phyloP scores from a whole-genome alignment of 1,140 invertebrate species.

The Ridgeia piscesae region DNA sequence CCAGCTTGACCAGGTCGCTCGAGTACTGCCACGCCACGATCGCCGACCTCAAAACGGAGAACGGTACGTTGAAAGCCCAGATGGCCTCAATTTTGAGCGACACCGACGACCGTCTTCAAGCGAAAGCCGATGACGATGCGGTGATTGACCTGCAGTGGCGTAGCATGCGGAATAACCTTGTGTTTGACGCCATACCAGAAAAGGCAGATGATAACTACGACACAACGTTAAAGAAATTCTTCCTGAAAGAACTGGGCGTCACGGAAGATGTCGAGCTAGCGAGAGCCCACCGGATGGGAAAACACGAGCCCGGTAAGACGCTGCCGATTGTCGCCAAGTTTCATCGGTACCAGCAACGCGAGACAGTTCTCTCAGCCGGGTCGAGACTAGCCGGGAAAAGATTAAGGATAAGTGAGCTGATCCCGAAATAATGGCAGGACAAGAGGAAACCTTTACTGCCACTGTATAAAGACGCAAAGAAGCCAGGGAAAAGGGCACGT shows the following conservation, averaged over 20 bases:
- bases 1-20: neutral
- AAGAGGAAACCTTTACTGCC: too few species aligned
- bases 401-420: too few species aligned
- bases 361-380: too few species aligned
- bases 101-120: neutral
- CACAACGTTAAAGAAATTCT: neutral
- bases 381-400: too few species aligned
- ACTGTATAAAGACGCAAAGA: too few species aligned
- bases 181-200: neutral
- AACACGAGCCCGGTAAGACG: too few species aligned
- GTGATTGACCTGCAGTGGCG: neutral
- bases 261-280: neutral
- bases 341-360: too few species aligned
- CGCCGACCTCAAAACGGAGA: neutral
- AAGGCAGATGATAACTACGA: neutral
- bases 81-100: neutral
- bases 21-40: neutral
- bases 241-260: neutral
- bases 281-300: too few species aligned
- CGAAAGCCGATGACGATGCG: neutral
- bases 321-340: too few species aligned
- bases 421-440: too few species aligned
- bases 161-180: neutral
- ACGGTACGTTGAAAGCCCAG: neutral
- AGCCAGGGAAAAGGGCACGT: too few species aligned